Evolutionary conservation across 1,140 invertebrate genomes (phyloP).

Genomic region (Drosophila suzukii): DNA sequence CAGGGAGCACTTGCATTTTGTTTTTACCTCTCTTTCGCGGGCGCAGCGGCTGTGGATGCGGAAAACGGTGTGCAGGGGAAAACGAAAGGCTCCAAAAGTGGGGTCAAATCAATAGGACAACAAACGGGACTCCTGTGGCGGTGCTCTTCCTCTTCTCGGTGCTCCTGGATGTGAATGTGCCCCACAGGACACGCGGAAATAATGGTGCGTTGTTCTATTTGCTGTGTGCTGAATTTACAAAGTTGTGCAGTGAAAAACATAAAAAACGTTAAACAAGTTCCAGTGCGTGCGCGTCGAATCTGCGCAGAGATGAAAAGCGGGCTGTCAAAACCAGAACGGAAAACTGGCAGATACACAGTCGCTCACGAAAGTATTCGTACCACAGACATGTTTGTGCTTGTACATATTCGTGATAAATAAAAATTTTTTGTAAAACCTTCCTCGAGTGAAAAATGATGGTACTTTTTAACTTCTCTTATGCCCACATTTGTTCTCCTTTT

Average conservation of each 20-base stretch:
- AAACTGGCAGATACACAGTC: slow-evolving; percentile 31
- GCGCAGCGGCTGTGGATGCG: slow-evolving; percentile 13
- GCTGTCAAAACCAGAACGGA: slow-evolving; percentile 31
- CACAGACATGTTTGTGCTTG: neutral
- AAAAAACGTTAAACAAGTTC: slow-evolving; percentile 57
- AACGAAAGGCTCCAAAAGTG: slow-evolving; percentile 22
- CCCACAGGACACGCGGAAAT: slow-evolving; percentile 13
- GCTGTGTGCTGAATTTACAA: slow-evolving; percentile 48
- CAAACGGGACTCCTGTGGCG: slow-evolving; percentile 32
- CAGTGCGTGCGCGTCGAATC: slow-evolving; percentile 42
- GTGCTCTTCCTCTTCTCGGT: slow-evolving; percentile 14
- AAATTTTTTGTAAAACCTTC: neutral
- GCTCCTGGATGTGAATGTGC: slow-evolving; percentile 8
- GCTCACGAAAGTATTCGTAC: slow-evolving; percentile 17
- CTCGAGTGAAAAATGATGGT: neutral
- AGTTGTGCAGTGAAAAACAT: slow-evolving; percentile 58
- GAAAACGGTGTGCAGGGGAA: slow-evolving; percentile 14
- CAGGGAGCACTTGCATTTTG: slow-evolving; percentile 4
- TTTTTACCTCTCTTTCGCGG: slow-evolving; percentile 15
- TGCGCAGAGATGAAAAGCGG: slow-evolving; percentile 44
- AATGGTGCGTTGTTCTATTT: slow-evolving; percentile 28
- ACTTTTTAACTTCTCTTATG: no score
- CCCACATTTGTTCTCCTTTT: no score
- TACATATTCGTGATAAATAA: neutral
- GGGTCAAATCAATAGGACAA: slow-evolving; percentile 58